These are phyloP conservation scores for Ladona fulva DNA, from an alignment of 1,140 invertebrate genomes.

Conservation along the genomic window DNA sequence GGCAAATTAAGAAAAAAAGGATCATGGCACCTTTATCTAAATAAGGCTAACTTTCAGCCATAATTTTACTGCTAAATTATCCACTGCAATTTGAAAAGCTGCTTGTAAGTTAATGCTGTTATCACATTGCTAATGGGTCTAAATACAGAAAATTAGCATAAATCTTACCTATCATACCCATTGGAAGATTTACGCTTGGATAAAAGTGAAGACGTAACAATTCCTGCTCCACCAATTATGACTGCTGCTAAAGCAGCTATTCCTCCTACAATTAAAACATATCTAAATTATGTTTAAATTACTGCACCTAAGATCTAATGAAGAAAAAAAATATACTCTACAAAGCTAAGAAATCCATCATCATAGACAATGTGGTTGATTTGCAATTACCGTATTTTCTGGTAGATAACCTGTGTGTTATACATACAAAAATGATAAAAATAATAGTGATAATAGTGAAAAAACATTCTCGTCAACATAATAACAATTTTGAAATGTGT, in stretches of 20 bases:
- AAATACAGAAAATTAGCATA: not conserved
- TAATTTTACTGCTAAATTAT: not conserved
- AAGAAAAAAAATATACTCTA: not conserved
- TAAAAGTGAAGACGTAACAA: not conserved
- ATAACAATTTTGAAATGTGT: too few species aligned
- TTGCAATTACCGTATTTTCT: too few species aligned
- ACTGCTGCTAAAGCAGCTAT: not conserved
- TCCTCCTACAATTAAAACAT: not conserved
- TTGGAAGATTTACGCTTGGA: not conserved
- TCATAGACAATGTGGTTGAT: too few species aligned
- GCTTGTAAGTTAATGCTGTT: not conserved
- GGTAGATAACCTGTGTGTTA: too few species aligned
- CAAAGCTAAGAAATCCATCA: not conserved
- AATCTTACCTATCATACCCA: not conserved
- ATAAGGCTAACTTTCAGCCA: not conserved
- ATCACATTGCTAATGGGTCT: not conserved
- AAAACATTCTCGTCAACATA: too few species aligned
- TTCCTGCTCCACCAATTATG: not conserved
- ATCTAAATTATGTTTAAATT: not conserved
- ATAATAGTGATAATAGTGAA: too few species aligned
- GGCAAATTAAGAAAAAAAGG: not conserved
- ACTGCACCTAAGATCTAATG: not conserved
- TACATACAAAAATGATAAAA: too few species aligned
- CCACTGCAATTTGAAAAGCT: not conserved
- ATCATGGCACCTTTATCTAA: not conserved